Evolutionary conservation across 2,113 vertebrate species (phyloP).

Genomic region (Bambusicola thoracicus): DNA sequence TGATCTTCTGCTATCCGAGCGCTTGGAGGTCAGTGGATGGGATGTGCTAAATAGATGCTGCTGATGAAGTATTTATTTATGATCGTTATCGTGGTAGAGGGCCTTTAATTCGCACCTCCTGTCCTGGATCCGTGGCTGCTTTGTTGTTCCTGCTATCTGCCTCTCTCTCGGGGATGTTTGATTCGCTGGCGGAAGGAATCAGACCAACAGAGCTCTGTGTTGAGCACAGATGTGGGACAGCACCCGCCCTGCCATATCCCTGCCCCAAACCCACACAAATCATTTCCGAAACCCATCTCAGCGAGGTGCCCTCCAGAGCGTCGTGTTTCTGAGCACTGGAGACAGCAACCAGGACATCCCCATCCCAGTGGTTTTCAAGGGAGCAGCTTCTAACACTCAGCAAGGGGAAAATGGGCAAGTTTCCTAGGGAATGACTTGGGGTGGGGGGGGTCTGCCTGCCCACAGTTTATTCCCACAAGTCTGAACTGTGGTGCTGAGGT

Average conservation of each 20-base stretch:
- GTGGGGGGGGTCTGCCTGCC: neutral
- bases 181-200: neutral
- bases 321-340: neutral
- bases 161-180: conserved; percentile 30
- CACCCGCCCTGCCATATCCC: neutral
- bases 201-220: conserved; percentile 2
- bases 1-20: conserved; percentile 9
- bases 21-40: conserved; percentile 53
- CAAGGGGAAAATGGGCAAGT: neutral
- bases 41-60: conserved; percentile 63
- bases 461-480: neutral
- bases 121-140: conserved; percentile 43
- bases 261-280: neutral
- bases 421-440: neutral
- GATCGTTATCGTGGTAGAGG: conserved; percentile 55
- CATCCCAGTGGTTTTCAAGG: neutral
- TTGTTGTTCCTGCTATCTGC: neutral
- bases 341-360: neutral
- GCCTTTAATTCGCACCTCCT: conserved; percentile 56
- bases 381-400: neutral
- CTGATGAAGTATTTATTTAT: conserved; percentile 53
- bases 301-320: neutral
- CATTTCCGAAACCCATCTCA: neutral
- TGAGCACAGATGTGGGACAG: neutral
- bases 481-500: neutral